phyloP scores from a whole-genome alignment of 2,888 invertebrate species.

The Trachelus troglodyta region DNA sequence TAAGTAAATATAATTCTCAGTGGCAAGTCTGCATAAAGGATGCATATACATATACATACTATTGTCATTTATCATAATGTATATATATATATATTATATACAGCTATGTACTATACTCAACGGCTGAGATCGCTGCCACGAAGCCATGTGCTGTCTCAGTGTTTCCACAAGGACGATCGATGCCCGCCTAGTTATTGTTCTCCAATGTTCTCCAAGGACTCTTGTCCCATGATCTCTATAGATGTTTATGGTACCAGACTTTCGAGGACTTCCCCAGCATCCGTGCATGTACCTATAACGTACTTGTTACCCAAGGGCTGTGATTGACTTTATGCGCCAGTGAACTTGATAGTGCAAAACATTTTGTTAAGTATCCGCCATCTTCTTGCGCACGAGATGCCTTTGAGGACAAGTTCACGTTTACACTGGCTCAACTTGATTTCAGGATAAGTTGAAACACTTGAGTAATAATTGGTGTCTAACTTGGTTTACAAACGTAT shows the following conservation, averaged over 20 bases:
- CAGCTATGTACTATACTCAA: neutral
- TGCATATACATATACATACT: neutral
- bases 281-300: neutral
- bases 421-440: neutral
- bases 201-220: neutral
- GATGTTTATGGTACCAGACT: neutral
- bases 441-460: neutral
- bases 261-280: neutral
- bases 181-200: neutral
- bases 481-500: constrained; percentile 46
- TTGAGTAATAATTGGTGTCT: constrained; percentile 45
- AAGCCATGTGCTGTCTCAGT: neutral
- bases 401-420: neutral
- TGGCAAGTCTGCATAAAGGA: neutral
- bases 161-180: neutral
- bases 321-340: neutral
- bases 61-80: neutral
- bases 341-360: neutral
- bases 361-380: neutral
- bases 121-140: neutral
- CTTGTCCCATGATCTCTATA: neutral
- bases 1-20: constrained; percentile 32
- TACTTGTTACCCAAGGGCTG: neutral
- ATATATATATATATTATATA: neutral
- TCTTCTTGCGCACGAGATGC: neutral